Percentiles rank a stretch among this genome's conserved stretches.
Evolutionary conservation across 1,140 invertebrate genomes (phyloP).

Genomic region (Polypedilum vanderplanki): DNA sequence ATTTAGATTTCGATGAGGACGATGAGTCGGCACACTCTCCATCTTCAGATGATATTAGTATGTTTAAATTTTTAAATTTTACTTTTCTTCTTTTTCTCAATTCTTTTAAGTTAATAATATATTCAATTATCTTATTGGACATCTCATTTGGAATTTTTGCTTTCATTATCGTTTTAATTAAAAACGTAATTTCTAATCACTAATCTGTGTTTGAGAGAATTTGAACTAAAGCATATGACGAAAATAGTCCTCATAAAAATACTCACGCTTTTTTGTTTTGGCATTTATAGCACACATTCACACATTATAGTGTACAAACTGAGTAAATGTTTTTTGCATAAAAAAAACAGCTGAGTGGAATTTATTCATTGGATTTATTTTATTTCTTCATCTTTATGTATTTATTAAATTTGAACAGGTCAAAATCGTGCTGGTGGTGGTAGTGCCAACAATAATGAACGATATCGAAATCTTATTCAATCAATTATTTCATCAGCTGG

Average conservation of each 20-base stretch:
- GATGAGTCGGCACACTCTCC: neutral
- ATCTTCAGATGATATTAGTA: constrained; percentile 1
- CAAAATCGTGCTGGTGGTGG: neutral
- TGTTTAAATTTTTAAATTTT: constrained; percentile 2
- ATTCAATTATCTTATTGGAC: neutral
- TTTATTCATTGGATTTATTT: neutral
- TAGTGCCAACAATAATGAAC: neutral
- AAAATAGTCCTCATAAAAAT: neutral
- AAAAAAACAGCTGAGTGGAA: constrained; percentile 9
- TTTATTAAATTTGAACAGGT: neutral
- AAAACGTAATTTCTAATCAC: neutral
- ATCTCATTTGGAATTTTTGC: neutral
- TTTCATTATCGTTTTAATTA: neutral
- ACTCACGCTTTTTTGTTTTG: neutral
- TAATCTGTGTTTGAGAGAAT: neutral
- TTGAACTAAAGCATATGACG: neutral
- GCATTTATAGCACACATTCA: neutral
- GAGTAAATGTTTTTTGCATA: neutral
- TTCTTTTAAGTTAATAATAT: neutral
- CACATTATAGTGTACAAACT: neutral
- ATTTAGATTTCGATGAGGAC: constrained; percentile 9
- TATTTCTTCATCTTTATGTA: neutral
- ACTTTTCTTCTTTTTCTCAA: neutral
- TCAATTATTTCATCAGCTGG: neutral
- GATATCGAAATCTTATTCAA: constrained; percentile 5